phyloP scores from a whole-genome alignment of 2,797 vertebrate species.

The Gymnothorax reevesii region DNA sequence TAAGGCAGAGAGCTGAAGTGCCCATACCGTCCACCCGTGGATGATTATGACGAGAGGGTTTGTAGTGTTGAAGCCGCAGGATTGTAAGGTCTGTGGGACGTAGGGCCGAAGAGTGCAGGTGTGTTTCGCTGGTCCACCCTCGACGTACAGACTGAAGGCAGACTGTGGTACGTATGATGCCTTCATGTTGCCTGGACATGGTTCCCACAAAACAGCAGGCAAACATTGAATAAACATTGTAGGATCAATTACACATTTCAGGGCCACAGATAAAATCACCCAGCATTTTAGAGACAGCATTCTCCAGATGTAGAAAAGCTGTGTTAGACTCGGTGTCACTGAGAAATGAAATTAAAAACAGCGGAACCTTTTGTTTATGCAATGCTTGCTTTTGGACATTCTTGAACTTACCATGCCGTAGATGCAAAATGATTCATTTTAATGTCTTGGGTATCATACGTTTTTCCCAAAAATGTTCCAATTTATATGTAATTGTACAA shows the following conservation, averaged over 20 bases:
- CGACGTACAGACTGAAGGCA: constrained; percentile 68
- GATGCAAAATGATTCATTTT: not conserved
- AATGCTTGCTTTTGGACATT: not conserved
- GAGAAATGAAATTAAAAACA: not conserved
- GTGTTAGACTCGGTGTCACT: not conserved
- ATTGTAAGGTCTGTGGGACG: constrained; percentile 59
- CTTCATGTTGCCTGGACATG: constrained; percentile 40
- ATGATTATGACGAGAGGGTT: constrained; percentile 76
- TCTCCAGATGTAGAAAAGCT: not conserved
- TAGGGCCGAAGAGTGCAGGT: constrained; percentile 65
- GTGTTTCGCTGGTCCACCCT: constrained; percentile 35
- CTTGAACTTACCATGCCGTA: not conserved
- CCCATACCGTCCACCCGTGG: constrained; percentile 84
- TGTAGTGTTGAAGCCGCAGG: constrained; percentile 75
- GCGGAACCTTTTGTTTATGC: not conserved
- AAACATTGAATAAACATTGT: not conserved
- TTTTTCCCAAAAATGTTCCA: not conserved
- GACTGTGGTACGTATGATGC: constrained; percentile 48
- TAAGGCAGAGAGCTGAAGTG: not conserved
- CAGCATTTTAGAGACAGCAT: not conserved
- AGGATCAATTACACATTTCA: not conserved
- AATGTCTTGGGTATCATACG: not conserved
- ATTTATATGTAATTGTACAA: not conserved
- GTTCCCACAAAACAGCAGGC: constrained; percentile 15
- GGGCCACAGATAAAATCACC: not conserved